These are phyloP conservation scores for Psylliodes chrysocephalus DNA, from an alignment of 2,888 invertebrate species.

Conservation along the genomic window DNA sequence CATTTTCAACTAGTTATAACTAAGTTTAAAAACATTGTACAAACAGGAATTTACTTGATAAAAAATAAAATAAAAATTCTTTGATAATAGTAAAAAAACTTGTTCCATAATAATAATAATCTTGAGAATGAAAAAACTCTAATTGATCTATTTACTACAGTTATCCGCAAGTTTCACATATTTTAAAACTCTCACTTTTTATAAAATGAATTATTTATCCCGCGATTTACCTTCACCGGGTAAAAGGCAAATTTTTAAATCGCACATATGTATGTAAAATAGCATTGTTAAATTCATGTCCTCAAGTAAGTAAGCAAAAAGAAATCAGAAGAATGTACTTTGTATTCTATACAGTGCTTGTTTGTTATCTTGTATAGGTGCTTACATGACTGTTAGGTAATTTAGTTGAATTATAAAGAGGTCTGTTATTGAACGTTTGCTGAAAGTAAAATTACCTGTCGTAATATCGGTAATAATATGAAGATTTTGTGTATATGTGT, in stretches of 20 bases:
- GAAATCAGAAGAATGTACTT: background rate
- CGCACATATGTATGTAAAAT: background rate
- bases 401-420: conserved; percentile 22
- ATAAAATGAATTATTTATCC: conserved; percentile 1
- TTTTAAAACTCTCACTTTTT: background rate
- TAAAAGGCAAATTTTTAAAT: background rate
- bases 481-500: background rate
- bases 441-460: conserved; percentile 11
- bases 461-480: background rate
- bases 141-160: background rate
- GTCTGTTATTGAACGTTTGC: background rate
- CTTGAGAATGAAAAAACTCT: too few species aligned
- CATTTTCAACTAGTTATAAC: too few species aligned
- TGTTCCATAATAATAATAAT: too few species aligned
- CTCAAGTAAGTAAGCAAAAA: background rate
- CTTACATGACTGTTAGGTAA: conserved; percentile 28
- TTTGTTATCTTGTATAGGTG: conserved; percentile 8
- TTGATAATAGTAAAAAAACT: too few species aligned
- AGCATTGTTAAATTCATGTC: background rate
- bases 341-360: background rate
- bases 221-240: background rate
- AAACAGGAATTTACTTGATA: too few species aligned
- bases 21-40: too few species aligned
- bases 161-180: background rate
- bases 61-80: too few species aligned